A percentile compares a stretch with the other conserved stretches of the same genome.
Evolutionary conservation across 64 coral and sea anemone genomes (phyloP).

Genomic region (Stichodactyla mertensii): DNA sequence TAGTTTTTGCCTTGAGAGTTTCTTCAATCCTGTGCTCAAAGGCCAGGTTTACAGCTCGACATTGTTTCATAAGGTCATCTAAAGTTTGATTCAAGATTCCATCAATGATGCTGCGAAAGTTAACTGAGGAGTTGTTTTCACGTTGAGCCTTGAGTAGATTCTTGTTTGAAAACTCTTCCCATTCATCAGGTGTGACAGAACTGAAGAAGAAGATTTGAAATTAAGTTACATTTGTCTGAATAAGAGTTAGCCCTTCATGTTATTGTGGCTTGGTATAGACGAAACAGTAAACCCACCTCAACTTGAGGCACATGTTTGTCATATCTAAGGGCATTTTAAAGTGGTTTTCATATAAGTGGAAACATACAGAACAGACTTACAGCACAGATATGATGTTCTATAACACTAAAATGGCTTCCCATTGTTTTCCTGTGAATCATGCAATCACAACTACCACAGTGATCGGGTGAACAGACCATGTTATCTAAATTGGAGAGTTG

Average conservation of each 20-base stretch:
- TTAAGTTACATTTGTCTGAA: neutral
- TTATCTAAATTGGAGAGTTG: no score
- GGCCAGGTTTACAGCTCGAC: slow-evolving; percentile 81
- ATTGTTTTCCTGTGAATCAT: neutral
- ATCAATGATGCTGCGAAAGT: slow-evolving; percentile 90
- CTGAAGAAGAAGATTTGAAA: slow-evolving; percentile 31
- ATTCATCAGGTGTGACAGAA: slow-evolving; percentile 89
- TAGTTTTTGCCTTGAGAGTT: slow-evolving; percentile 90
- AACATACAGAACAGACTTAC: no score
- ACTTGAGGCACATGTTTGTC: no score
- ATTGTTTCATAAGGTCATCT: slow-evolving; percentile 88
- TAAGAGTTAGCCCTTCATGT: no score
- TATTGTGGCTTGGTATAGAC: no score
- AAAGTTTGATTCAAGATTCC: slow-evolving; percentile 89
- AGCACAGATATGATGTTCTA: no score
- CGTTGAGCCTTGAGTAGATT: slow-evolving; percentile 92
- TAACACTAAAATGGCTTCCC: no score
- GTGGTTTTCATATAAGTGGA: no score
- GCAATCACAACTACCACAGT: neutral
- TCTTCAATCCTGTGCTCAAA: slow-evolving; percentile 98
- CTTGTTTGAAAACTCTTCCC: slow-evolving; percentile 98
- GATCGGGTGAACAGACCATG: no score
- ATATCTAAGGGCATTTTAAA: no score
- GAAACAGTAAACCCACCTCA: no score
- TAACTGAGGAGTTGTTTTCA: slow-evolving; percentile 85